Evolutionary conservation across 2,113 vertebrate species (phyloP).

Genomic region (Mobula hypostoma): DNA sequence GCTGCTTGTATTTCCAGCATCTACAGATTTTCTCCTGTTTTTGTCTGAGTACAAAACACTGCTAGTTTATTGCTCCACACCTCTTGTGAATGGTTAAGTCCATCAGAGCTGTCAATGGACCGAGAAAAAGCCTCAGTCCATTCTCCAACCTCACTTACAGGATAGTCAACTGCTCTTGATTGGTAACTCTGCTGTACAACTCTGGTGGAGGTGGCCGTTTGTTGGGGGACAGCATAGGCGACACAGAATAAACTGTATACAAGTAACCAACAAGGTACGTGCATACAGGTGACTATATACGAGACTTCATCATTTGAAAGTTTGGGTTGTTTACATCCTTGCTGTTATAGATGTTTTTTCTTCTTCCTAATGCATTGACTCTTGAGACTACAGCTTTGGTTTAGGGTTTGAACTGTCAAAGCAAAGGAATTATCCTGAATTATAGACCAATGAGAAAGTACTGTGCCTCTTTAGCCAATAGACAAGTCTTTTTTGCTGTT

Average conservation of each 20-base stretch:
- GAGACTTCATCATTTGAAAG: neutral
- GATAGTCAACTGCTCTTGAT: no score
- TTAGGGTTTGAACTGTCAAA: neutral
- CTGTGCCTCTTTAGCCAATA: neutral
- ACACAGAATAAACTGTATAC: neutral
- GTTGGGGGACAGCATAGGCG: neutral
- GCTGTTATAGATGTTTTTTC: neutral
- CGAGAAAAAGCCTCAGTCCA: no score
- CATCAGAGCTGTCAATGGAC: no score
- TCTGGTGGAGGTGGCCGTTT: no score
- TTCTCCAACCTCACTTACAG: no score
- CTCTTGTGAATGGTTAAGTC: no score
- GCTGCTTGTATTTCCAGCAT: no score
- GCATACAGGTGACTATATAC: no score
- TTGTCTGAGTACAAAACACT: no score
- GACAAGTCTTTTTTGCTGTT: neutral
- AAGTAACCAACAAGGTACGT: neutral
- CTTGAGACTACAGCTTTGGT: neutral
- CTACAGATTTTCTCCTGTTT: no score
- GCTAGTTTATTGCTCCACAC: no score
- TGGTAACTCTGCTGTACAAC: no score
- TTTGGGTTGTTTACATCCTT: neutral
- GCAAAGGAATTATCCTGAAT: neutral
- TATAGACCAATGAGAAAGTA: neutral
- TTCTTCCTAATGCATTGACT: neutral